These are phyloP conservation scores for Geothlypis trichas DNA, from an alignment of 2,113 vertebrate genomes.

Conservation along the genomic window DNA sequence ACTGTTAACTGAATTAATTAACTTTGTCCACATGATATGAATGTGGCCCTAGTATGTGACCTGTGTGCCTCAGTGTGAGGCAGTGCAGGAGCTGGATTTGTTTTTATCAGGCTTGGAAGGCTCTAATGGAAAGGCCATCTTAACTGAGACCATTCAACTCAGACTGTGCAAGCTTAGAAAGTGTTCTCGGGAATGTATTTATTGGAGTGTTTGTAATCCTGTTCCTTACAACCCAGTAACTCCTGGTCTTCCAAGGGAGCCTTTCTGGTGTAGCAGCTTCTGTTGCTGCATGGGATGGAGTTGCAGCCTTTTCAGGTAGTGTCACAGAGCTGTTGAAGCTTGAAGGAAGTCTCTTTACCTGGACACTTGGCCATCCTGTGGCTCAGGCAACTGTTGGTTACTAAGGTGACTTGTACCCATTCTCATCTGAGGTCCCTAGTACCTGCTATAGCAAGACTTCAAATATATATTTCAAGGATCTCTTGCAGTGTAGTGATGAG, in stretches of 20 bases:
- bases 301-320: neutral
- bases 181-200: neutral
- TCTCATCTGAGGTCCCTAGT: slow-evolving; percentile 52
- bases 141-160: accelerated
- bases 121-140: neutral
- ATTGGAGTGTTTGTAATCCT: neutral
- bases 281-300: neutral
- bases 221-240: neutral
- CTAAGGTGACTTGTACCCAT: neutral
- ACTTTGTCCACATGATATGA: neutral
- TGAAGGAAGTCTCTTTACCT: neutral
- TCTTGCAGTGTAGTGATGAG: neutral
- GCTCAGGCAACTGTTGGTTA: neutral
- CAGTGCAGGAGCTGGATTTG: neutral
- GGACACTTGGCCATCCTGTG: slow-evolving; percentile 8
- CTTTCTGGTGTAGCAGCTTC: neutral
- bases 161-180: neutral
- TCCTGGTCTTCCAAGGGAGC: neutral
- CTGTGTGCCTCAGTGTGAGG: neutral
- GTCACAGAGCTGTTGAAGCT: neutral
- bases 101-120: neutral
- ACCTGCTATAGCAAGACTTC: neutral
- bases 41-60: neutral
- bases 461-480: neutral
- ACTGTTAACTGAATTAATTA: neutral